Conservation (phyloP, 2,797 vertebrate species). For the Alcedo atthis region DNA sequence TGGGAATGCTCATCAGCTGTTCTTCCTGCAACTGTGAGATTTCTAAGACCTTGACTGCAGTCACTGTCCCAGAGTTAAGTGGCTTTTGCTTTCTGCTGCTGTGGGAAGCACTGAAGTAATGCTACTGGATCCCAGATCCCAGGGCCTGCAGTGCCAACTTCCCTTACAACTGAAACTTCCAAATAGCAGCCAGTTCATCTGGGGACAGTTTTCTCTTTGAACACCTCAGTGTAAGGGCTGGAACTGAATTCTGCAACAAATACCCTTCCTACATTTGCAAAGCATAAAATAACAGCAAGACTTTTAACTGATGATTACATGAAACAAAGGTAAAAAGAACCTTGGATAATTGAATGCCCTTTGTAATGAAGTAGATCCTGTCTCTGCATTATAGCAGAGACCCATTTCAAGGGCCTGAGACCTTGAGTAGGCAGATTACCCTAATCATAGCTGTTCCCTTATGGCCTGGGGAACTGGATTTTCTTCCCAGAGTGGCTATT, state of each 20-base stretch:
- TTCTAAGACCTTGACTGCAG: neutral
- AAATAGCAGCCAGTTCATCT: neutral
- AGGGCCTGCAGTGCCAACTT: accelerated
- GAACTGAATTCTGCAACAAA: neutral
- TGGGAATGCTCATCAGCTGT: slow-evolving; percentile 45
- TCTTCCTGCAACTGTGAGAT: slow-evolving; percentile 1
- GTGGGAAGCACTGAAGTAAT: neutral
- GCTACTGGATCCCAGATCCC: neutral
- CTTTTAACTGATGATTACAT: neutral
- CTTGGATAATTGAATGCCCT: neutral
- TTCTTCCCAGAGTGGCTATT: neutral
- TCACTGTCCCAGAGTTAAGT: neutral
- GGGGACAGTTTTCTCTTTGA: neutral
- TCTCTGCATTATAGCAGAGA: neutral
- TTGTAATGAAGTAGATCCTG: neutral
- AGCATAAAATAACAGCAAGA: neutral
- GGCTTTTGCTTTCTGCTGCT: neutral
- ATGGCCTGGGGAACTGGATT: neutral
- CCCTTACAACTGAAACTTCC: neutral
- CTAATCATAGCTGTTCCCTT: neutral
- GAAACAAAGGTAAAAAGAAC: neutral
- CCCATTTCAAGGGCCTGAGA: neutral
- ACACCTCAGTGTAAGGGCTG: neutral
- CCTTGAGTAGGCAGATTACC: neutral
- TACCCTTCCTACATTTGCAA: neutral